Percentiles rank a stretch among this genome's conserved stretches.
phyloP scores from a whole-genome alignment of 2,797 vertebrate genomes.

The Streptopelia turtur region DNA sequence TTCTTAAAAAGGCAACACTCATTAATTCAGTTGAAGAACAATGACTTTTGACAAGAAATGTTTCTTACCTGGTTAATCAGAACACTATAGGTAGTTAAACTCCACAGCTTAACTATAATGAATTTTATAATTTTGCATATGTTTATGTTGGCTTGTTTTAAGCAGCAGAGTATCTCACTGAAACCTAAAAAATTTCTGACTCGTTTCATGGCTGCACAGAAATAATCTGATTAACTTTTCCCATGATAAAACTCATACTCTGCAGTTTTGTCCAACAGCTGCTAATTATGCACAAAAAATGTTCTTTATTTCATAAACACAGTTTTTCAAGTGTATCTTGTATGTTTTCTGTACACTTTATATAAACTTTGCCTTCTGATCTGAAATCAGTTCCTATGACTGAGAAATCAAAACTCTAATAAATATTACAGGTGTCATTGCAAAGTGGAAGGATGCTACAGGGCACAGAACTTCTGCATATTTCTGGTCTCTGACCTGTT shows the following conservation, averaged over 20 bases:
- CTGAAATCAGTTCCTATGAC: neutral
- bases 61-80: neutral
- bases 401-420: neutral
- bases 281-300: neutral
- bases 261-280: neutral
- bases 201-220: neutral
- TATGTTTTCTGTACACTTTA: neutral
- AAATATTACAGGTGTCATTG: neutral
- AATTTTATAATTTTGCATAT: neutral
- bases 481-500: neutral
- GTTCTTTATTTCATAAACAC: neutral
- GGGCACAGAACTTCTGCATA: neutral
- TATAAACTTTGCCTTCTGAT: neutral
- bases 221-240: neutral
- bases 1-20: neutral
- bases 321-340: neutral
- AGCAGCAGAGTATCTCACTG: neutral
- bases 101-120: neutral
- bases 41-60: neutral
- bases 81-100: neutral
- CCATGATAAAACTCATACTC: neutral
- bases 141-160: neutral
- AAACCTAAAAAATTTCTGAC: neutral
- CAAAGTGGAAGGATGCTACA: neutral
- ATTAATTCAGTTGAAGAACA: neutral